Conservation (phyloP, 23 tunicate genomes). For the Halocynthia aurantium region DNA sequence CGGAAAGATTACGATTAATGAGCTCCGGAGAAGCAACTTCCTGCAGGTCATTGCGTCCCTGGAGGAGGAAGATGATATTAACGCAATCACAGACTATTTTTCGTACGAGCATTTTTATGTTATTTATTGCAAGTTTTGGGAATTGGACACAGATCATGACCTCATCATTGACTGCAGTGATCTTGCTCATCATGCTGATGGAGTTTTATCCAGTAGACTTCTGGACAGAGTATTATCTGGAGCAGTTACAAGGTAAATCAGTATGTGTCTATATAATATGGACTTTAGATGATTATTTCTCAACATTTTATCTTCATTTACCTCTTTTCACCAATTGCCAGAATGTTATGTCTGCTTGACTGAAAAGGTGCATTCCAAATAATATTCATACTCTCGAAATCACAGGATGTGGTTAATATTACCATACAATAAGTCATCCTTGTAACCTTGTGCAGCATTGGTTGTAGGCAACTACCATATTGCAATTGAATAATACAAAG, state of each 20-base stretch:
- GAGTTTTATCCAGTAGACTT: conserved; percentile 57
- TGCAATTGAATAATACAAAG: too few species aligned
- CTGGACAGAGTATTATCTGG: conserved; percentile 90
- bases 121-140: conserved; percentile 99
- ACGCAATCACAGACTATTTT: conserved; percentile 72
- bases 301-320: neutral
- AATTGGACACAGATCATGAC: conserved; percentile 97
- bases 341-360: too few species aligned
- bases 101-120: conserved; percentile 98
- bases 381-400: too few species aligned
- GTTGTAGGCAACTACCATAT: too few species aligned
- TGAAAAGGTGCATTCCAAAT: too few species aligned
- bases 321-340: too few species aligned
- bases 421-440: too few species aligned
- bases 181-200: conserved; percentile 65
- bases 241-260: conserved; percentile 92
- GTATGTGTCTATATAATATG: too few species aligned
- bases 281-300: neutral
- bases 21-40: conserved; percentile 44
- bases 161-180: conserved; percentile 69
- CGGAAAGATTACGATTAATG: conserved; percentile 31
- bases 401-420: too few species aligned
- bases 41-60: conserved; percentile 29
- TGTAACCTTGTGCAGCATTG: too few species aligned
- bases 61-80: conserved; percentile 82